A percentile compares a stretch with the other conserved stretches of the same genome.
Evolutionary conservation across 1,140 invertebrate genomes (phyloP).

Genomic region (Telenomus remus): DNA sequence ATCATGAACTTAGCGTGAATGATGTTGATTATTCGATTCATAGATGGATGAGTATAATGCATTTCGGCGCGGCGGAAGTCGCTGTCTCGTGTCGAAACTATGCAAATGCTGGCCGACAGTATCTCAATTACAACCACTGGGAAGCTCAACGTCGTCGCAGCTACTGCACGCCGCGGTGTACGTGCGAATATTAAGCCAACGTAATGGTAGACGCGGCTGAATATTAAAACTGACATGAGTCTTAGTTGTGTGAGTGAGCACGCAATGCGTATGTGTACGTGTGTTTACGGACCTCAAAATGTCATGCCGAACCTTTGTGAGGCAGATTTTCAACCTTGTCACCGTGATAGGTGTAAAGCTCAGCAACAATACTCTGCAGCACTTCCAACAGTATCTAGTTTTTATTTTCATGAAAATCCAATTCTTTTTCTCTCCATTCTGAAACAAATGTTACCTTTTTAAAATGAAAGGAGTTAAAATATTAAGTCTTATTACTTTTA

Average conservation of each 20-base stretch:
- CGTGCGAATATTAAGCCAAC: conserved; percentile 54
- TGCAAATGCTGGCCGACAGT: conserved; percentile 55
- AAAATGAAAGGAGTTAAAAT: no score
- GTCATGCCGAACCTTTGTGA: neutral
- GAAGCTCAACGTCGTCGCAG: conserved; percentile 45
- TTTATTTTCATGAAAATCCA: no score
- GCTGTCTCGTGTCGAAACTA: conserved; percentile 56
- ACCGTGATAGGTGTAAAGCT: no score
- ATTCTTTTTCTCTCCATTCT: no score
- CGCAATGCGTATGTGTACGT: neutral
- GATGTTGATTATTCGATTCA: conserved; percentile 59
- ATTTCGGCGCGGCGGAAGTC: conserved; percentile 53
- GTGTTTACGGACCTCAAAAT: neutral
- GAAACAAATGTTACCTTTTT: no score
- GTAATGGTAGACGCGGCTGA: conserved; percentile 57
- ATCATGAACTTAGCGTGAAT: conserved; percentile 50
- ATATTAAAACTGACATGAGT: conserved; percentile 66
- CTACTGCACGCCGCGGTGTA: conserved; percentile 33
- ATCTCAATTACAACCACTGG: conserved; percentile 56
- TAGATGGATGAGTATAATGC: conserved; percentile 54
- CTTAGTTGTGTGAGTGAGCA: conserved; percentile 17
- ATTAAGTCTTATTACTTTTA: no score
- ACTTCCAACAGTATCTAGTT: no score
- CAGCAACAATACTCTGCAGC: no score
- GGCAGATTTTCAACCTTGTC: no score